phyloP scores from a whole-genome alignment of 2,888 invertebrate genomes.

The Agonopterix subpropinquella region DNA sequence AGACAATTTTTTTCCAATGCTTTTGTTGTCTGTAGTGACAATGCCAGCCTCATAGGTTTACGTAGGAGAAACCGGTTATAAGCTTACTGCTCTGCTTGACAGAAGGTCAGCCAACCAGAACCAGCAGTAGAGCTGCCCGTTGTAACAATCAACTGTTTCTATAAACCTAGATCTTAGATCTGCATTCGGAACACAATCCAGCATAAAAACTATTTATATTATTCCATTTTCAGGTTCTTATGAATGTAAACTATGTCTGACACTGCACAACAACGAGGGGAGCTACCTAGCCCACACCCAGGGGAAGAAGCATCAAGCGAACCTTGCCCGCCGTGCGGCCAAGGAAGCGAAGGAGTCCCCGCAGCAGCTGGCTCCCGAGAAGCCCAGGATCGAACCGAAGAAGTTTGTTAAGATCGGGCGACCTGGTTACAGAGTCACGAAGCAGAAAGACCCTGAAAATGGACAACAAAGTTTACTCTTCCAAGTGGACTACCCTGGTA shows the following conservation, averaged over 20 bases:
- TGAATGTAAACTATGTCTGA: slow-evolving; percentile 98
- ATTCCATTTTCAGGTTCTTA: slow-evolving; percentile 83
- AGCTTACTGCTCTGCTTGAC: too few species aligned
- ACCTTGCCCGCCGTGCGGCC: slow-evolving; percentile 96
- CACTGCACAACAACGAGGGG: slow-evolving; percentile 99
- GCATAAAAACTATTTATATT: too few species aligned
- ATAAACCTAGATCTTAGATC: too few species aligned
- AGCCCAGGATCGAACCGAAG: slow-evolving; percentile 97
- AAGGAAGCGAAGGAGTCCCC: slow-evolving; percentile 99
- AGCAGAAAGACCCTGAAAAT: slow-evolving; percentile 96
- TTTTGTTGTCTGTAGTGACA: too few species aligned
- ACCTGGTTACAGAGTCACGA: slow-evolving; percentile 98
- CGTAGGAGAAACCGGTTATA: too few species aligned
- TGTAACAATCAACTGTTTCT: too few species aligned
- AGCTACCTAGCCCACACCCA: slow-evolving; percentile 99
- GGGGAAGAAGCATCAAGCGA: slow-evolving; percentile 99
- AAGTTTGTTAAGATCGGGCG: slow-evolving; percentile 99
- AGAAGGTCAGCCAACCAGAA: too few species aligned
- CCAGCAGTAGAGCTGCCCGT: too few species aligned
- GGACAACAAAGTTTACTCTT: slow-evolving; percentile 98
- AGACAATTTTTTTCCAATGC: too few species aligned
- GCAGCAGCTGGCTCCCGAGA: slow-evolving; percentile 94
- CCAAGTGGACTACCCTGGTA: slow-evolving; percentile 94
- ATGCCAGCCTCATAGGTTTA: too few species aligned
- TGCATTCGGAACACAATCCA: too few species aligned